These are phyloP conservation scores for Urocolius indicus DNA, from an alignment of 2,113 vertebrate species.

Conservation along the genomic window DNA sequence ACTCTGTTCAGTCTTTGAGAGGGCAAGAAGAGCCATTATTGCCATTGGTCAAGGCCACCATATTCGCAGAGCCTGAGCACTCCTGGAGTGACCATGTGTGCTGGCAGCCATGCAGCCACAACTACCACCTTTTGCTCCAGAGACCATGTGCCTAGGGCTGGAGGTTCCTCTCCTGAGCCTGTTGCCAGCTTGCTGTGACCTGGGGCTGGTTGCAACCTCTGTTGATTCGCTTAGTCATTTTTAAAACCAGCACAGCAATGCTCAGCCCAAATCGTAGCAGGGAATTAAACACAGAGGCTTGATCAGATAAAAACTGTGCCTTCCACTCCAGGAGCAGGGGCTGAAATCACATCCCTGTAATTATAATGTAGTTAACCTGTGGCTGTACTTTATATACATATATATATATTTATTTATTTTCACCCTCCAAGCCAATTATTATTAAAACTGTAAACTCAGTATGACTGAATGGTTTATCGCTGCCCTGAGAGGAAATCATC, in stretches of 20 bases:
- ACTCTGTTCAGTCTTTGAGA: fast-evolving
- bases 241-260: constrained; percentile 67
- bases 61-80: background rate
- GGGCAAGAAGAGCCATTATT: background rate
- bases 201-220: fast-evolving
- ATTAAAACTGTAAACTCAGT: constrained; percentile 41
- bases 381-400: background rate
- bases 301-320: constrained; percentile 59
- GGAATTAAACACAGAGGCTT: background rate
- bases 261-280: constrained; percentile 9
- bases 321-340: constrained; percentile 46
- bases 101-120: background rate
- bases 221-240: background rate
- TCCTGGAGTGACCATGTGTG: fast-evolving
- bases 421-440: constrained; percentile 50
- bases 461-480: constrained; percentile 56
- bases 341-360: constrained; percentile 59
- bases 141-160: fast-evolving
- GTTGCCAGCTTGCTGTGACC: background rate
- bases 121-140: background rate
- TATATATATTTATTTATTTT: background rate
- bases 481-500: constrained; percentile 38
- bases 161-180: background rate
- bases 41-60: background rate
- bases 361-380: constrained; percentile 57